Evolutionary conservation across 2,797 vertebrate species (phyloP).

Genomic region (Sciurus vulgaris): DNA sequence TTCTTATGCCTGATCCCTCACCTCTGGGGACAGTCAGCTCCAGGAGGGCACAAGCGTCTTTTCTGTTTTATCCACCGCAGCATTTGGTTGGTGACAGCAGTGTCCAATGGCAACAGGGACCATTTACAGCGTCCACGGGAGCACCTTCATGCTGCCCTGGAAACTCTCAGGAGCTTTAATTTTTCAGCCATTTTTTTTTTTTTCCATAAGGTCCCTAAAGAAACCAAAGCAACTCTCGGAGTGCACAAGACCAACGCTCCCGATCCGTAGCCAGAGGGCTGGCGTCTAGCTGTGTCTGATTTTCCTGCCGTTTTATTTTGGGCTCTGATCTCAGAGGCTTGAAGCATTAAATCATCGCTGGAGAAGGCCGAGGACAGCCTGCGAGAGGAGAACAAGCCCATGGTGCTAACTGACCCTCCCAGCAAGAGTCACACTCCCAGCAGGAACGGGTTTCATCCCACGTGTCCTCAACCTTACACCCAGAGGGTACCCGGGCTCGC

Average conservation of each 20-base stretch:
- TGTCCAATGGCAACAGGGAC: accelerated
- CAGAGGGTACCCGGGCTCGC: accelerated
- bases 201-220: not conserved
- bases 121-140: accelerated
- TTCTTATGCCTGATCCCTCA: not conserved
- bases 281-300: not conserved
- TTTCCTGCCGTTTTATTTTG: not conserved
- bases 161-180: not conserved
- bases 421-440: accelerated
- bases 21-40: not conserved
- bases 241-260: not conserved
- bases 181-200: not conserved
- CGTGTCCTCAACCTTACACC: accelerated
- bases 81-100: accelerated
- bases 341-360: not conserved
- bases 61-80: no score
- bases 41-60: not conserved
- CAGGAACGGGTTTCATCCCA: not conserved
- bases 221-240: not conserved
- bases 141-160: not conserved
- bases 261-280: not conserved
- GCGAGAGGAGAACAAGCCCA: not conserved
- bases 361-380: not conserved
- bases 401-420: not conserved
- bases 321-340: slow-evolving; percentile 20